Evolutionary conservation across 2,797 vertebrate genomes (phyloP), one percentile per base, ranked within the genome.

Genomic region (Synaphobranchus kaupii): DNA sequence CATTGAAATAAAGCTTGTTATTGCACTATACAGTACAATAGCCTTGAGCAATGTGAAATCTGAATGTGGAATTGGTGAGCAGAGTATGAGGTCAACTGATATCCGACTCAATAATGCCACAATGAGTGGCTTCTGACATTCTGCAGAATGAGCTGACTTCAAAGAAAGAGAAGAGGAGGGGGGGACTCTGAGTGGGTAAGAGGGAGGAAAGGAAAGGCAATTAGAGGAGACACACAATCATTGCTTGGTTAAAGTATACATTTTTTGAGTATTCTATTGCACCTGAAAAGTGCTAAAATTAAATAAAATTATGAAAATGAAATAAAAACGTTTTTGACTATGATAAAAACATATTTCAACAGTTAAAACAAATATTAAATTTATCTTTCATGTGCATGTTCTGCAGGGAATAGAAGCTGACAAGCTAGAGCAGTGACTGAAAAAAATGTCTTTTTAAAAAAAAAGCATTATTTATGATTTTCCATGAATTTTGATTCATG

Each of bases 61-160:
- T 22, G 73, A 76, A 76, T 76, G 20, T 76, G 17, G 73, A 76
- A 76, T 20, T 76, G 13, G 31, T 76, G 34, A 76, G 34, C 34
- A 44, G 34, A 20, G 73, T 76, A 44, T 34, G 73, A 44, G 73
- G 73, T 34, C 34, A 76, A 44, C 15, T 76, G 73, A 76, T 76
- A 39, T 44, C 34, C 10, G 8, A 31, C 39, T 31, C 68, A 73
- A 34, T 13, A 28, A n/a, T n/a, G 66, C 66, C 10, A 25, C 68
- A 73, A 73, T 4, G 73, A 76, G 34, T 39, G 73, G 73, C 34
- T 76, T 76, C 34, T 76, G 73, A 76, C 73, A 76, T 76, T 76
- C 73, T 39, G 39, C 73, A 31, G 68, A 71, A 71, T 13, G 68
- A 76, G 31, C 39, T 9, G 34, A 44, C 73, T 76, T 76, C 73